A percentile compares a stretch with the other conserved stretches of the same genome.
Evolutionary conservation across 2,888 invertebrate genomes (phyloP).

Genomic region (Catotricha subobsoleta): DNA sequence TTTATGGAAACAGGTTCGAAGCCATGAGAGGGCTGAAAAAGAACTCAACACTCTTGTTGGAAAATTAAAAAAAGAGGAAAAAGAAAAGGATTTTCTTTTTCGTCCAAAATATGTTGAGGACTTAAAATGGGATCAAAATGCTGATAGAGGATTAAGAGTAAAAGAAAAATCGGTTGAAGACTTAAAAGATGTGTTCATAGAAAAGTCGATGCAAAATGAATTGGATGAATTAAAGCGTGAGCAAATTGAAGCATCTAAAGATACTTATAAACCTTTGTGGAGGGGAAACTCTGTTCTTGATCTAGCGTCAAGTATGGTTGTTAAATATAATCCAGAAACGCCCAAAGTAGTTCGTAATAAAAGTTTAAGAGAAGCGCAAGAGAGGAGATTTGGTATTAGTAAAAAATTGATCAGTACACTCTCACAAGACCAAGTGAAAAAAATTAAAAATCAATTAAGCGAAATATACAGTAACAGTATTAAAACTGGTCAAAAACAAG

Average conservation of each 20-base stretch:
- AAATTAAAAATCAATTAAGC: conserved; percentile 58
- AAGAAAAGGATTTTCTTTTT: conserved; percentile 68
- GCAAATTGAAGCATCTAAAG: conserved; percentile 35
- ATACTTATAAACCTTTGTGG: conserved; percentile 66
- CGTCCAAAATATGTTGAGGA: conserved; percentile 55
- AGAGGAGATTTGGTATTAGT: conserved; percentile 47
- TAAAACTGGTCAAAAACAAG: conserved; percentile 24
- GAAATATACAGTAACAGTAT: conserved; percentile 58
- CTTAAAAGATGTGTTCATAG: conserved; percentile 57
- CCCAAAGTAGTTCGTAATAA: conserved; percentile 24
- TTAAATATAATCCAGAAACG: conserved; percentile 35
- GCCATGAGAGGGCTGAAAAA: conserved; percentile 61
- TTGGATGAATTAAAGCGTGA: conserved; percentile 29
- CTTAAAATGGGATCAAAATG: conserved; percentile 56
- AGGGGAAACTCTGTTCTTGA: conserved; percentile 66
- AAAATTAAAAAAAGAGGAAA: conserved; percentile 60
- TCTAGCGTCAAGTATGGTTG: conserved; percentile 52
- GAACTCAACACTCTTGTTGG: conserved; percentile 60
- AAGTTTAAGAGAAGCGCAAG: conserved; percentile 28
- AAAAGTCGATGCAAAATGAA: conserved; percentile 33
- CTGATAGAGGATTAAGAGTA: conserved; percentile 56
- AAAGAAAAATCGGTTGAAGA: conserved; percentile 81
- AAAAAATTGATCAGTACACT: conserved; percentile 67
- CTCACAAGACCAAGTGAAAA: conserved; percentile 65
- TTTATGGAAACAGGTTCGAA: conserved; percentile 64